Base-by-base conservation (phyloP, 2,888 invertebrate species). In the Calameuta filiformis region DNA sequence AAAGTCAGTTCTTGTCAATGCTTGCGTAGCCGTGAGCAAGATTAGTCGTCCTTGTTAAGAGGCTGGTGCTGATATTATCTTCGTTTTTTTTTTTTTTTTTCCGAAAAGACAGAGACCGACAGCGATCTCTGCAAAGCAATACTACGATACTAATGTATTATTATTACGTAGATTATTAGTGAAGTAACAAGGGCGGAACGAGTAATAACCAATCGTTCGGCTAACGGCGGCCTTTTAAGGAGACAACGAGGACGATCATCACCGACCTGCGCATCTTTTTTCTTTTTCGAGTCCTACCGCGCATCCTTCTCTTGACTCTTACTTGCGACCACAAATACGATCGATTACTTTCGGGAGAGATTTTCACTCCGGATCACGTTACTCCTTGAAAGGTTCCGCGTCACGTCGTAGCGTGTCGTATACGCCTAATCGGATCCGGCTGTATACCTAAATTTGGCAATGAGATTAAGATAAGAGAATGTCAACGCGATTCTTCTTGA, bases 1-100 rank as follows among this genome's bases (percentile, higher is more conserved):
- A 89, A 89, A 88, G 88, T 87, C 82, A 77, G 84, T 84, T 88
- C 87, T 87, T 86, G 87, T 87, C 86, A 87, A 81, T 83, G 79
- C 83, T 86, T 84, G 83, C 76, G 81, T 77, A 75, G 80, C 75
- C 81, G 85, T 84, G 81, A 79, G 83, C 81, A 81, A 83, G 80
- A 83, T 81, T 84, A 85, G 83, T 83, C 84, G 77, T 84, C 83
- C 82, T 84, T 81, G 76, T 84, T 84, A 78, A 82, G 83, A 85
- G 84, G 81, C 79, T 85, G 86, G 84, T 87, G 85, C 85, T 85
- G 86, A 86, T 82, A 85, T 85, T 85, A 79, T 12, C 71, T 82
- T 86, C 80, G 81, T 81, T 81, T 80, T 71, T 33, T 33, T 33
- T 33, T 33, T 33, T 33, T 33, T 33, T 4, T 77, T 80, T 82